A percentile compares a stretch with the other conserved stretches of the same genome.
Conservation (phyloP, 2,888 invertebrate species). For the Nomada goodeniana region DNA sequence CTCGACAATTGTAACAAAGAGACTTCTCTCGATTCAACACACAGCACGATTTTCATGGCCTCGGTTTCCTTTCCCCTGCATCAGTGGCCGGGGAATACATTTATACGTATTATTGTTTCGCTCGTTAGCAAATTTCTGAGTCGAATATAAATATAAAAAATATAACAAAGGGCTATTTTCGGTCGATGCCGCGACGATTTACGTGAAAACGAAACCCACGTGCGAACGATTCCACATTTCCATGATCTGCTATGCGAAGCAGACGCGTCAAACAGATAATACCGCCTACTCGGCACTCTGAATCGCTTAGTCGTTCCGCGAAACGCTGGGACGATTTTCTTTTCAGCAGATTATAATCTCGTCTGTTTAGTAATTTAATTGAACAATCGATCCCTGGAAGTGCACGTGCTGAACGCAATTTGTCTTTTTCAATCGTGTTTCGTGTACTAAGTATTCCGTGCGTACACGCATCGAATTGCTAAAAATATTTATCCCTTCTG, state of each 20-base stretch:
- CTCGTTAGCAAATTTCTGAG: slow-evolving; percentile 7
- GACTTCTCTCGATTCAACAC: background rate
- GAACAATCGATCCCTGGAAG: slow-evolving; percentile 5
- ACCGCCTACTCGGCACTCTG: slow-evolving; percentile 7
- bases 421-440: background rate
- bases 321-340: slow-evolving; percentile 22
- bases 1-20: background rate
- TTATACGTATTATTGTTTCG: background rate
- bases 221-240: background rate
- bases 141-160: background rate
- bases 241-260: background rate
- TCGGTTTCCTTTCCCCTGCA: background rate
- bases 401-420: background rate
- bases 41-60: background rate
- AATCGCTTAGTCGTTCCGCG: background rate
- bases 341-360: slow-evolving; percentile 15
- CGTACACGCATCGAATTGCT: too few species aligned
- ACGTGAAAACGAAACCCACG: background rate
- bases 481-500: too few species aligned
- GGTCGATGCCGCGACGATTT: background rate
- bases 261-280: slow-evolving; percentile 1
- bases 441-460: background rate
- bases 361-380: slow-evolving; percentile 3
- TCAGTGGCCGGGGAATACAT: slow-evolving; percentile 1
- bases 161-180: background rate